Evolutionary conservation across 2,888 invertebrate genomes (phyloP).

Genomic region (Strigamia maritima): DNA sequence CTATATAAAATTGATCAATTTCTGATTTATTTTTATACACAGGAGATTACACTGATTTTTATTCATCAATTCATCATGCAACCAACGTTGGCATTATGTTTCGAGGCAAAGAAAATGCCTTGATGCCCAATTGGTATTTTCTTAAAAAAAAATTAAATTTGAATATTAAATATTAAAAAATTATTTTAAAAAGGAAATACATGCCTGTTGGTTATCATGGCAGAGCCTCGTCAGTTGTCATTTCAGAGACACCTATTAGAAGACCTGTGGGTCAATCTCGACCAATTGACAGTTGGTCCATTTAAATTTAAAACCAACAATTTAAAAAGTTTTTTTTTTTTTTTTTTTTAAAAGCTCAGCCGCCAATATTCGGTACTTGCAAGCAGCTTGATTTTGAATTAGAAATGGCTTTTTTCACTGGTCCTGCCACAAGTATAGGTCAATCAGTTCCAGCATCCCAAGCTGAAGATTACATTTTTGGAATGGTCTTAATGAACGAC

Average conservation of each 20-base stretch:
- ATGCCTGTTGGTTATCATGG: slow-evolving; percentile 98
- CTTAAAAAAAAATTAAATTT: too few species aligned
- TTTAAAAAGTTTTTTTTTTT: not conserved
- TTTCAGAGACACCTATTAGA: slow-evolving; percentile 87
- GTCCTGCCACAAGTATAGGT: slow-evolving; percentile 76
- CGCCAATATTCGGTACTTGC: slow-evolving; percentile 79
- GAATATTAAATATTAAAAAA: too few species aligned
- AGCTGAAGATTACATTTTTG: slow-evolving; percentile 89
- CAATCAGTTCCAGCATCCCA: slow-evolving; percentile 73
- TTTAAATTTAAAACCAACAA: too few species aligned
- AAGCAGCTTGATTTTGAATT: slow-evolving; percentile 93
- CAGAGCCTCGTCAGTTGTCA: slow-evolving; percentile 87
- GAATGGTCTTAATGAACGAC: slow-evolving; percentile 96
- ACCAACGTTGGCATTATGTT: slow-evolving; percentile 98
- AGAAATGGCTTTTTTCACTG: slow-evolving; percentile 94
- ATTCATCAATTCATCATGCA: slow-evolving; percentile 95
- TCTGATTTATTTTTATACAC: slow-evolving; percentile 40
- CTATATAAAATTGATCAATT: not conserved
- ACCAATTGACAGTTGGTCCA: slow-evolving; percentile 72
- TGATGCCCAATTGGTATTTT: slow-evolving; percentile 92
- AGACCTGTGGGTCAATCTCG: slow-evolving; percentile 89
- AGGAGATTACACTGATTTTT: slow-evolving; percentile 97
- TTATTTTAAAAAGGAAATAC: slow-evolving; percentile 67
- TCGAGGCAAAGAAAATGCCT: slow-evolving; percentile 86
- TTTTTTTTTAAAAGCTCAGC: slow-evolving; percentile 41